A percentile compares a stretch with the other conserved stretches of the same genome.
Conservation (phyloP, 1,140 invertebrate species). For the Nasonia vitripennis region DNA sequence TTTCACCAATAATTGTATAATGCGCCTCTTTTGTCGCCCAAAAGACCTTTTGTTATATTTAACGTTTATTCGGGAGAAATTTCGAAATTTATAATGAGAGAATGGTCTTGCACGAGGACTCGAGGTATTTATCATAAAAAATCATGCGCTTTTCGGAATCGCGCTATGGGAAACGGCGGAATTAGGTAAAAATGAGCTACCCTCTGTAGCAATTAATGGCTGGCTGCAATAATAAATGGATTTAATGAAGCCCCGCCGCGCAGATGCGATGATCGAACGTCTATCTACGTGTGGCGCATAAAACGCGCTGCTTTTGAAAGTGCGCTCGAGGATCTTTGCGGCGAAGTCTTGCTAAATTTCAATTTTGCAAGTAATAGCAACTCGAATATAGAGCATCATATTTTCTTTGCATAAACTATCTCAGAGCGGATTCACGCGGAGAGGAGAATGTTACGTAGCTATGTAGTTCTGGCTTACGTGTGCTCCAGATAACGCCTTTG, state of each 20-base stretch:
- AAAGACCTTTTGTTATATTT: background rate
- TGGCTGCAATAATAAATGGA: background rate
- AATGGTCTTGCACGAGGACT: background rate
- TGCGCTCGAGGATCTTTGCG: background rate
- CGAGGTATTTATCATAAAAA: background rate
- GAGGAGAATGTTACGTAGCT: background rate
- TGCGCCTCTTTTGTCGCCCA: too few relatives aligned
- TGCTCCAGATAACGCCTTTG: background rate
- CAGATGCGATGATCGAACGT: slow-evolving; percentile 4
- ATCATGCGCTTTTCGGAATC: background rate
- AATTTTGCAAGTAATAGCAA: slow-evolving; percentile 40
- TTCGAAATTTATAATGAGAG: background rate
- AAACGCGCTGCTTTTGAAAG: background rate
- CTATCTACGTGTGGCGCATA: background rate
- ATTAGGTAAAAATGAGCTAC: slow-evolving; percentile 11
- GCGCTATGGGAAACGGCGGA: background rate
- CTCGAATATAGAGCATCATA: background rate
- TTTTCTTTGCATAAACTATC: background rate
- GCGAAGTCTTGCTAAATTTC: slow-evolving; percentile 24
- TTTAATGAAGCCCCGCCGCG: background rate
- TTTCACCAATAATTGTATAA: background rate
- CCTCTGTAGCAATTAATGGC: background rate
- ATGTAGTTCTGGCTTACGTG: background rate
- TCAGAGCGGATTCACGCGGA: background rate
- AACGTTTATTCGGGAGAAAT: background rate